Evolutionary conservation across 2,888 invertebrate species (phyloP).

Genomic region (Blastobasis adustella): DNA sequence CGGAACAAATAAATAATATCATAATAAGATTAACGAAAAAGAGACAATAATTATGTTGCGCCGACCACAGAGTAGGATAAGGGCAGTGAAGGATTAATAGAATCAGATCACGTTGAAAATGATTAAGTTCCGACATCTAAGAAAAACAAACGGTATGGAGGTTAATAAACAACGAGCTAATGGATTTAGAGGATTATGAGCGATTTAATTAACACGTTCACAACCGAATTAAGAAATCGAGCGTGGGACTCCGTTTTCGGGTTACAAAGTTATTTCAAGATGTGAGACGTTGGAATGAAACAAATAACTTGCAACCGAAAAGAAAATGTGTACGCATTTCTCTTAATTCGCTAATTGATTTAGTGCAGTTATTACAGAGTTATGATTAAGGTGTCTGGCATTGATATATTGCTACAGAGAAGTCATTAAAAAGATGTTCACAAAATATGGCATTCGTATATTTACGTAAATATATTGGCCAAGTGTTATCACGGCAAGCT

Average conservation of each 20-base stretch:
- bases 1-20: too few relatives aligned
- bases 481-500: too few relatives aligned
- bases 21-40: too few relatives aligned
- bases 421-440: too few relatives aligned
- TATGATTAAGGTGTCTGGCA: conserved; percentile 24
- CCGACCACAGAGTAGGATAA: too few relatives aligned
- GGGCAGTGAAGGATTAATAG: too few relatives aligned
- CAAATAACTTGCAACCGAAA: conserved; percentile 24
- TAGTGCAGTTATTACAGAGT: conserved; percentile 28
- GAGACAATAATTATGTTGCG: too few relatives aligned
- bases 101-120: too few relatives aligned
- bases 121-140: too few relatives aligned
- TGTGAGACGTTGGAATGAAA: conserved; percentile 16
- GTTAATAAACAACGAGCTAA: background rate
- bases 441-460: too few relatives aligned
- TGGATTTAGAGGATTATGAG: background rate
- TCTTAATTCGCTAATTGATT: conserved; percentile 35
- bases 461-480: too few relatives aligned
- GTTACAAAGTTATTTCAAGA: conserved; percentile 8
- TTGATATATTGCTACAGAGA: conserved; percentile 16
- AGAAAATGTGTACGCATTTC: conserved; percentile 20
- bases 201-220: background rate
- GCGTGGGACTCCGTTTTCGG: background rate
- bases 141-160: background rate
- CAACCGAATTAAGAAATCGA: background rate